phyloP scores from a whole-genome alignment of 2,888 invertebrate species.

The Operophtera brumata region DNA sequence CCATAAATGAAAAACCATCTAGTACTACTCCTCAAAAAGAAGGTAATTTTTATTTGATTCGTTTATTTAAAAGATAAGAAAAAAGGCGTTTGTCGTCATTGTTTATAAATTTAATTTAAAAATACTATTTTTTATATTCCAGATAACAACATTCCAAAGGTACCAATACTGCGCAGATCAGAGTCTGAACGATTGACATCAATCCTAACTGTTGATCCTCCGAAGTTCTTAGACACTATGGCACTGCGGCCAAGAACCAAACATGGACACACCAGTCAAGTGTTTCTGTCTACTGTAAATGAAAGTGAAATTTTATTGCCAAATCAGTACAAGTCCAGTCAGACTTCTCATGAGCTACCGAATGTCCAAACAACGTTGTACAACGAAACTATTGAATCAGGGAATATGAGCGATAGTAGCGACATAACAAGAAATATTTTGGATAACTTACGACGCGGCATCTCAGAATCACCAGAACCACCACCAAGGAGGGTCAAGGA shows the following conservation, averaged over 20 bases:
- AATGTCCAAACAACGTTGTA: slow-evolving; percentile 21
- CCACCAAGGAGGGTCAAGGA: slow-evolving; percentile 70
- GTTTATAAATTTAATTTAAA: not conserved
- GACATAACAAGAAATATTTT: slow-evolving; percentile 69
- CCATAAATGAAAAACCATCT: slow-evolving; percentile 19
- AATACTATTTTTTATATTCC: slow-evolving; percentile 41
- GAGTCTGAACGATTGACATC: slow-evolving; percentile 70
- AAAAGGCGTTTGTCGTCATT: too few species aligned
- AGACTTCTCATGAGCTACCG: slow-evolving; percentile 21
- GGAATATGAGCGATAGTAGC: slow-evolving; percentile 70
- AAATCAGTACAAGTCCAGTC: slow-evolving; percentile 35
- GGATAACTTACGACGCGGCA: slow-evolving; percentile 63
- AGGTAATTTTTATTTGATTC: slow-evolving; percentile 36
- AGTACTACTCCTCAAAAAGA: slow-evolving; percentile 34
- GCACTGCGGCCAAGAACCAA: slow-evolving; percentile 85
- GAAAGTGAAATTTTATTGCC: slow-evolving; percentile 50
- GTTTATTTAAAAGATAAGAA: too few species aligned
- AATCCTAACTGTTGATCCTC: slow-evolving; percentile 70
- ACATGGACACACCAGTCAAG: slow-evolving; percentile 82
- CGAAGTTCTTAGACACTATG: slow-evolving; percentile 91
- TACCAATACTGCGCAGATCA: slow-evolving; percentile 69
- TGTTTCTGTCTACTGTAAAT: slow-evolving; percentile 77
- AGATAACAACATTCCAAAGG: slow-evolving; percentile 71
- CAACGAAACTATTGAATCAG: slow-evolving; percentile 54
- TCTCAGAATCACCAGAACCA: slow-evolving; percentile 73